Evolutionary conservation across 2,113 vertebrate species (phyloP), one percentile per base, ranked within the genome.

Genomic region (Rhizomys pruinosus): DNA sequence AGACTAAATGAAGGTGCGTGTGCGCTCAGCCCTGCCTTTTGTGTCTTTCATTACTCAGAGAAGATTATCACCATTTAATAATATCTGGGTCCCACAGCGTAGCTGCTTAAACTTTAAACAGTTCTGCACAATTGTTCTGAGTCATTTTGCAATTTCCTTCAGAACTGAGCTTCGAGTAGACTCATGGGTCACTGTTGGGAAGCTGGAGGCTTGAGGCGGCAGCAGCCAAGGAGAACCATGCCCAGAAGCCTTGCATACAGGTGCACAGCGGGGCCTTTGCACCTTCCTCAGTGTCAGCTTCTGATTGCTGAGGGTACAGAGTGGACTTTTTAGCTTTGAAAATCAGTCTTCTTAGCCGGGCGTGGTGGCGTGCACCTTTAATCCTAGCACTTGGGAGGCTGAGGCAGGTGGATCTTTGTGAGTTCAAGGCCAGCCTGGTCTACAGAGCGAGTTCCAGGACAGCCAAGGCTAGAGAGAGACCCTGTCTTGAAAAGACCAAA

Each of bases 131-230:
- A 72, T 52, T 47, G 59, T 61, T 94, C 42, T 10, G 91, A 85
- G 82, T 96, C 86, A 92, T 73, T 63, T 66, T 76, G 91, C 66
- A 55, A 32, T 79, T 92, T 95, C 82, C 92, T 63, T 63, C 7
- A 0, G 19, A 32, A 39, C 13, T 71, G 37, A 0, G 59, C 81
- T 61, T 1, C 22, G 82, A 88, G 73, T 6, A 0, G 64, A 77
- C 6, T 19, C 13, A 5, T 3, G 44, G 57, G 92, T 69, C 66
- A 25, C 0, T 2, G 17, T 27, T 39, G 1, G 78, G 52, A n/a
- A 39, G 52, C 44, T 9, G 55, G 72, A 2, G 37, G 42, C 32
- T 29, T 7, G 32, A 34, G 25, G n/a, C 5, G 4, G 17, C 32
- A 12, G 29, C 29, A 77, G 34, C 25, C 1, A 2, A 23, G 72